Evolutionary conservation across 2,888 invertebrate genomes (phyloP).

Genomic region (Lithophane semibrunnea): DNA sequence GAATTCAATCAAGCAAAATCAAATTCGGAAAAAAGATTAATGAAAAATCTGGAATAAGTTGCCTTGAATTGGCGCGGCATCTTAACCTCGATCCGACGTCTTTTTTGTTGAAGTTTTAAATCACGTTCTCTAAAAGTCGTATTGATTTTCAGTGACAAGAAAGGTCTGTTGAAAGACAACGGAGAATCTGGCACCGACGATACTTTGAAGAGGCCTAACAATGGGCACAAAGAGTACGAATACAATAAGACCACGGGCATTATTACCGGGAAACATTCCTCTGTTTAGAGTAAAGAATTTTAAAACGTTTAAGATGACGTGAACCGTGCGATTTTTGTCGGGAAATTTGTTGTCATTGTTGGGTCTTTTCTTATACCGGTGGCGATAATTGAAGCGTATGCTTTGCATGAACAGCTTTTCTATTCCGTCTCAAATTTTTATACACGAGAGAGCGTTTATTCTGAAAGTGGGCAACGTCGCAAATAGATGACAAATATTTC

Average conservation of each 20-base stretch:
- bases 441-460: background rate
- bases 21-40: constrained; percentile 52
- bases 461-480: too few species aligned
- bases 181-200: constrained; percentile 74
- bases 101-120: constrained; percentile 39
- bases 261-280: constrained; percentile 88
- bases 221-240: constrained; percentile 84
- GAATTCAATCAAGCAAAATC: constrained; percentile 60
- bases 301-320: constrained; percentile 58
- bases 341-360: constrained; percentile 48
- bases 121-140: constrained; percentile 47
- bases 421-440: background rate
- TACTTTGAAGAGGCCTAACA: constrained; percentile 75
- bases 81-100: constrained; percentile 46
- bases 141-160: constrained; percentile 84
- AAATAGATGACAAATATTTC: too few species aligned
- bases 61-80: constrained; percentile 55
- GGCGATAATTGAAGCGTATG: constrained; percentile 19
- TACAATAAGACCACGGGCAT: constrained; percentile 87
- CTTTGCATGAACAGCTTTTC: constrained; percentile 35
- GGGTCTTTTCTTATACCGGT: constrained; percentile 33
- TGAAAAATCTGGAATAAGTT: constrained; percentile 60
- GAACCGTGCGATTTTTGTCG: constrained; percentile 56
- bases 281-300: constrained; percentile 75
- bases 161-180: constrained; percentile 83